phyloP scores from a whole-genome alignment of 2,888 invertebrate species.

The Agrotis clavis region DNA sequence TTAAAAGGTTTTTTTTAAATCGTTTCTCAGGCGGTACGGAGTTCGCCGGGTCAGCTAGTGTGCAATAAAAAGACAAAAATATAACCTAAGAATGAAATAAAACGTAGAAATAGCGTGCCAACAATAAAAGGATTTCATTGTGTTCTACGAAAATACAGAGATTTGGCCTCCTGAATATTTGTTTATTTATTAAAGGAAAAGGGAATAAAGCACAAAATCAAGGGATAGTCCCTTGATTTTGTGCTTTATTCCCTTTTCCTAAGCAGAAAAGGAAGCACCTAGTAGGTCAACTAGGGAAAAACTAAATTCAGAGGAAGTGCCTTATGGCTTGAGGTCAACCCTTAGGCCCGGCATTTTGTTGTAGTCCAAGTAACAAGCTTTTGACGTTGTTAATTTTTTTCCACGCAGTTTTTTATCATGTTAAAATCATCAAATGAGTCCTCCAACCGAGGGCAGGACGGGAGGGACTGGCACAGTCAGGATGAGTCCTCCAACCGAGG shows the following conservation, averaged over 20 bases:
- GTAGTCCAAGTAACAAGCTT: slow-evolving; percentile 29
- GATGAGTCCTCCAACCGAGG: too few relatives aligned
- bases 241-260: too few relatives aligned
- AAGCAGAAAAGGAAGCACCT: slow-evolving; percentile 7
- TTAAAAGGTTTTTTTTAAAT: too few relatives aligned
- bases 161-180: slow-evolving; percentile 11
- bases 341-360: not conserved
- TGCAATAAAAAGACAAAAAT: not conserved
- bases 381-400: not conserved
- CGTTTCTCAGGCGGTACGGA: too few relatives aligned
- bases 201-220: slow-evolving; percentile 21
- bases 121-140: not conserved
- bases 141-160: not conserved
- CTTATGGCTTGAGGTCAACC: slow-evolving; percentile 33
- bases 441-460: too few relatives aligned
- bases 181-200: slow-evolving; percentile 28
- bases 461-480: too few relatives aligned
- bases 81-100: too few relatives aligned
- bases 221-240: too few relatives aligned
- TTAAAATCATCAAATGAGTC: too few relatives aligned
- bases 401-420: not conserved
- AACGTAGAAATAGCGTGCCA: not conserved
- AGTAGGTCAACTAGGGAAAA: slow-evolving; percentile 40
- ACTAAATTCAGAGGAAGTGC: slow-evolving; percentile 43
- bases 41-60: too few relatives aligned